Percentiles rank a stretch among this genome's conserved stretches.
phyloP scores from a whole-genome alignment of 2,888 invertebrate species.

The Apodemia hepburni region DNA sequence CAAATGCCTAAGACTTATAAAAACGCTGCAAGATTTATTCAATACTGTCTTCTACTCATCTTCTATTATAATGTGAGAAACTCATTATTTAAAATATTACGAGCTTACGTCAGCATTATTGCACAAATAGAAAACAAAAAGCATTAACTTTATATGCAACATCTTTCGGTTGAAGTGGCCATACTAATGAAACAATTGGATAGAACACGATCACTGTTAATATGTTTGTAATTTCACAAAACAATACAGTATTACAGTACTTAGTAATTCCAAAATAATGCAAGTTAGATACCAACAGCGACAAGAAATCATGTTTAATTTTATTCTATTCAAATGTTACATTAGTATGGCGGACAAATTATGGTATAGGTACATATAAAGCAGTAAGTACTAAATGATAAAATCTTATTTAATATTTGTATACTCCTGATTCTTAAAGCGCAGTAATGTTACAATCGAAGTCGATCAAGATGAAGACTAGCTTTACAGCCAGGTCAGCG shows the following conservation, averaged over 20 bases:
- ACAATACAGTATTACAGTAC: not conserved
- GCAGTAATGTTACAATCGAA: slow-evolving; percentile 3
- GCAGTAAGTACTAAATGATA: slow-evolving; percentile 20
- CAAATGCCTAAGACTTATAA: not conserved
- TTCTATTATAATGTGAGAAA: not conserved
- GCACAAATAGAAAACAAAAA: not conserved
- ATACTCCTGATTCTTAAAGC: not conserved
- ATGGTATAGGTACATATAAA: not conserved
- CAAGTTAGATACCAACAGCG: too few relatives aligned
- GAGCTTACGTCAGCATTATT: not conserved
- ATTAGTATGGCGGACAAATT: not conserved
- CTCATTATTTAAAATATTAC: not conserved
- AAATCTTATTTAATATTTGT: slow-evolving; percentile 15
- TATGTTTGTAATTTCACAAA: not conserved
- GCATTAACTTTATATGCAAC: not conserved
- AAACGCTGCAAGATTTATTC: not conserved
- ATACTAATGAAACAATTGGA: not conserved
- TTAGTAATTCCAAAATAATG: too few relatives aligned
- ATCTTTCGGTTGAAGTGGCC: not conserved
- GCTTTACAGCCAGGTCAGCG: slow-evolving; percentile 90
- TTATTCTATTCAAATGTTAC: not conserved
- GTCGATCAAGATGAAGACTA: not conserved
- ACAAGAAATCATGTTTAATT: too few relatives aligned
- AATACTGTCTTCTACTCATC: not conserved
- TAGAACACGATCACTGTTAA: not conserved